Base-by-base conservation (phyloP, 2,797 vertebrate species). In the Taeniopygia guttata region DNA sequence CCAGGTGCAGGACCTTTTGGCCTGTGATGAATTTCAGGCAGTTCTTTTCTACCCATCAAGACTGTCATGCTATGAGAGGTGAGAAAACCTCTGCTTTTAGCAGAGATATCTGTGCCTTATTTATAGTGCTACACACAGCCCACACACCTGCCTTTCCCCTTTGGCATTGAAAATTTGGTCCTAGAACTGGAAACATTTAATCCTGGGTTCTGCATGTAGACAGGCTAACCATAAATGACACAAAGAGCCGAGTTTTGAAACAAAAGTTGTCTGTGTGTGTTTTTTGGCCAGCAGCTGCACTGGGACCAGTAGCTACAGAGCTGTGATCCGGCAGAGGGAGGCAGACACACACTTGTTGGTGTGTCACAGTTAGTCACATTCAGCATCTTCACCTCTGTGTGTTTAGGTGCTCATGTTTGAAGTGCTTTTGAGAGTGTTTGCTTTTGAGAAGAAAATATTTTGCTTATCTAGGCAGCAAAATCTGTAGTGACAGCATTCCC, bases 271-370 rank as follows among this genome's bases (percentile, higher is more conserved):
- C 21, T 2, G 1, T 7, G 25, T 54, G 3, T 27, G 18, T 29
- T n/a, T 75, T 45, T 26, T 52, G 29, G 46, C 10, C 26, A 60
- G 81, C 42, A 60, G 3, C 10, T 34, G 23, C 27, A 16, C 45
- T 11, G 23, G 12, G 7, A 43, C 3, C 34, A n/a, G 1, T 13
- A 38, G 67, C 74, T 42, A 5, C 76, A n/a, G 51, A n/a, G 45
- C 40, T 43, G 68, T 48, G n/a, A 40, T 55, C 92, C 95, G 13
- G 64, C 22, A 96, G 96, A 96, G 96, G 96, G 96, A 92, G 81
- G 40, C 89, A 90, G 40, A 72, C 23, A 9, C 85, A n/a, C 19
- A 19, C 27, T 79, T 46, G 36, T 22, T 26, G 42, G 14, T 2
- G 26, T 52, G 54, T 8, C 48, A 6, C 22, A 15, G 16, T n/a